Percentiles rank a stretch among this genome's conserved stretches.
Evolutionary conservation across 2,888 invertebrate species (phyloP).

Genomic region (Eristalinus aeneus): DNA sequence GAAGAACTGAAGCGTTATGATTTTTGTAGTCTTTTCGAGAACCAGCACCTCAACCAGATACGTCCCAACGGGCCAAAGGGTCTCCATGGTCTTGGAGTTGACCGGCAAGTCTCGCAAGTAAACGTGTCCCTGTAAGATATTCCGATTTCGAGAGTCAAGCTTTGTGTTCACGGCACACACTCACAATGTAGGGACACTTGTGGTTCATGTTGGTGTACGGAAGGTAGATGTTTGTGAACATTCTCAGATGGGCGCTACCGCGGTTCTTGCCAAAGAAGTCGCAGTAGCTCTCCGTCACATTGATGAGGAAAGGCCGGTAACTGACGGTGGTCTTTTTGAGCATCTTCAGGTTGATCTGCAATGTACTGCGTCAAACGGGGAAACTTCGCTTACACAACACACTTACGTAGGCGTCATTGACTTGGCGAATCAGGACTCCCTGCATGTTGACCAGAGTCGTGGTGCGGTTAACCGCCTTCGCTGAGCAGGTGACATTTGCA

Average conservation of each 20-base stretch:
- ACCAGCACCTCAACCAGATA: neutral
- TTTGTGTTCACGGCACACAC: neutral
- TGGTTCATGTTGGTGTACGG: constrained; percentile 46
- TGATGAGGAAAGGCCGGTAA: constrained; percentile 15
- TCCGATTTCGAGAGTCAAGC: neutral
- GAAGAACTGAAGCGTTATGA: constrained; percentile 2
- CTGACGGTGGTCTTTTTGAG: neutral
- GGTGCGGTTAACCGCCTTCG: constrained; percentile 19
- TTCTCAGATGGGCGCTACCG: neutral
- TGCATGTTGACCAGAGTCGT: constrained; percentile 20
- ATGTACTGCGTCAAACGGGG: neutral
- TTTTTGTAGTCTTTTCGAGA: neutral
- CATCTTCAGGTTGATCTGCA: constrained; percentile 2
- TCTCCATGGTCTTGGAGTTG: neutral
- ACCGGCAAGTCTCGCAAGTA: neutral
- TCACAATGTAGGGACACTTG: constrained; percentile 33
- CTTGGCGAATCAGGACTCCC: neutral
- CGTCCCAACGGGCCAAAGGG: neutral
- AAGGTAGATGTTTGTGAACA: constrained; percentile 3
- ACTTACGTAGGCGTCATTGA: constrained; percentile 12
- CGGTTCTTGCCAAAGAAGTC: constrained; percentile 20
- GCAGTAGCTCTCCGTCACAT: constrained; percentile 28
- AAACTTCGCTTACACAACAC: neutral
- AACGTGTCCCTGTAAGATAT: neutral
- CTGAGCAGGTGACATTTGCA: constrained; percentile 4